These are phyloP conservation scores for Avahi laniger DNA, from an alignment of 2,797 vertebrate species.

Conservation along the genomic window DNA sequence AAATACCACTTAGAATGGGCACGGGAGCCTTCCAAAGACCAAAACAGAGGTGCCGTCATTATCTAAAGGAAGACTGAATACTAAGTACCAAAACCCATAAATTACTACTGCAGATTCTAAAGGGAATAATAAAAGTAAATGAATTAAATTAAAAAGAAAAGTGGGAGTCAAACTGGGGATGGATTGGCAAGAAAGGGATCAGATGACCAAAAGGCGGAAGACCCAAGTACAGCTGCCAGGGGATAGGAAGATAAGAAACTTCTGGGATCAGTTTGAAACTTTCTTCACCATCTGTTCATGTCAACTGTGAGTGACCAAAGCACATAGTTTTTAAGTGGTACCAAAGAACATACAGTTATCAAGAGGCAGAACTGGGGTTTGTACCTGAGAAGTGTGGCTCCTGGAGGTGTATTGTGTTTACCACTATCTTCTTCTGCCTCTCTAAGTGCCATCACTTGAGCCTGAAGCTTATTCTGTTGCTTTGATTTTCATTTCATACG, in stretches of 20 bases:
- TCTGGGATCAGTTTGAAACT: neutral
- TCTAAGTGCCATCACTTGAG: neutral
- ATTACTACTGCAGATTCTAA: neutral
- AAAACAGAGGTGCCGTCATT: fast-evolving
- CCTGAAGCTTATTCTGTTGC: neutral
- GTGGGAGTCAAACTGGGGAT: neutral
- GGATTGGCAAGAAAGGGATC: neutral
- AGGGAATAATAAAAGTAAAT: neutral
- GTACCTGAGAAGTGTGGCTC: neutral
- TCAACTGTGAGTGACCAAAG: neutral
- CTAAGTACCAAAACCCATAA: neutral
- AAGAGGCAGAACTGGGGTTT: neutral
- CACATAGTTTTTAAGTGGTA: neutral
- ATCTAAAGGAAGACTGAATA: neutral
- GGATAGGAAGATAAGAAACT: neutral
- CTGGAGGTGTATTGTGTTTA: neutral
- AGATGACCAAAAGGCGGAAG: neutral
- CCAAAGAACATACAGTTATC: neutral
- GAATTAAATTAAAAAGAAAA: neutral
- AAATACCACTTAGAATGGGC: neutral
- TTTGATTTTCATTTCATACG: neutral
- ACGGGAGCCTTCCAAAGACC: neutral
- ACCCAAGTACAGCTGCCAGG: neutral
- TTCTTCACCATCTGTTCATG: neutral
- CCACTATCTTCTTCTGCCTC: neutral